These are phyloP conservation scores for Microctonus hyperodae DNA, from an alignment of 2,888 invertebrate genomes.

Conservation along the genomic window DNA sequence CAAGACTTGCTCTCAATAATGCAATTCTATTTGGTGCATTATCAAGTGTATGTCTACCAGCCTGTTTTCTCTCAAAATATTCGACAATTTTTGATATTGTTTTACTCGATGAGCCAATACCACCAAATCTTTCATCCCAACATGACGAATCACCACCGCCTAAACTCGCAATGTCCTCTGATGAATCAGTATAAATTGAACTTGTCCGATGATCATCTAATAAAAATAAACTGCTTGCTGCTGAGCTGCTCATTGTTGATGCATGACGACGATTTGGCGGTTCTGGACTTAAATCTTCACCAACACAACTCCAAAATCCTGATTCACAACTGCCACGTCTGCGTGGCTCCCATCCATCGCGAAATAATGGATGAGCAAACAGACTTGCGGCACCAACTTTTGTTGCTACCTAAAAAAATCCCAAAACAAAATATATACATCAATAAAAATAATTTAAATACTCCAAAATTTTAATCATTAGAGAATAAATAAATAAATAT, in stretches of 20 bases:
- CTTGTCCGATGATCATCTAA: slow-evolving; percentile 74
- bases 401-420: slow-evolving; percentile 52
- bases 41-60: slow-evolving; percentile 52
- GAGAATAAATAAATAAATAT: not conserved
- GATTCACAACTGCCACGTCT: slow-evolving; percentile 87
- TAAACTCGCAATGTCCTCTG: slow-evolving; percentile 83
- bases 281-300: slow-evolving; percentile 73
- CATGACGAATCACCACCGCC: slow-evolving; percentile 78
- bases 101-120: slow-evolving; percentile 64
- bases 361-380: slow-evolving; percentile 69
- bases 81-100: slow-evolving; percentile 84
- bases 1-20: slow-evolving; percentile 57
- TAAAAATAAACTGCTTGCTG: slow-evolving; percentile 67
- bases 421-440: too few relatives aligned
- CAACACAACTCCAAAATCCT: slow-evolving; percentile 88
- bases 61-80: slow-evolving; percentile 80
- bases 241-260: slow-evolving; percentile 64
- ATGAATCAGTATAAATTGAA: slow-evolving; percentile 87
- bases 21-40: slow-evolving; percentile 54
- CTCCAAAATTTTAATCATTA: too few relatives aligned
- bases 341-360: slow-evolving; percentile 65
- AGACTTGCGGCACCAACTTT: slow-evolving; percentile 67
- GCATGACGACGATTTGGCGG: slow-evolving; percentile 60
- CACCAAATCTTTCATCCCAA: slow-evolving; percentile 72
- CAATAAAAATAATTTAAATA: too few relatives aligned